These are phyloP conservation scores for Rhynchonema sp. DNA, from an alignment of 2,888 invertebrate species.

Conservation along the genomic window DNA sequence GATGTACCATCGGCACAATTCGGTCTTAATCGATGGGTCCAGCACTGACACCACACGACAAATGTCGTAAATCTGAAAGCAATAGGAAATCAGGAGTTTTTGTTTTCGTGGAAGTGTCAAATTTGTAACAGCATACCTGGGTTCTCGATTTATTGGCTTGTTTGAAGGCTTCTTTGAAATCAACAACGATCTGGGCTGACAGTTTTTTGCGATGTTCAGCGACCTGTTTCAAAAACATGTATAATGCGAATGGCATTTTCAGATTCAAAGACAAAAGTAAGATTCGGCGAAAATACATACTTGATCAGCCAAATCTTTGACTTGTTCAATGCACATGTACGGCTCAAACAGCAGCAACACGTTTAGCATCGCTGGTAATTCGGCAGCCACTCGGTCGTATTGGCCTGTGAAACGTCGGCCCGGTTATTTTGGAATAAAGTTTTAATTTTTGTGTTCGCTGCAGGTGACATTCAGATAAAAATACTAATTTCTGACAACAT, in stretches of 20 bases:
- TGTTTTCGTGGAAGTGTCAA: no score
- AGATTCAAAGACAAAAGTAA: no score
- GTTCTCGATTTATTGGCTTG: not conserved
- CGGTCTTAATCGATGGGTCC: conserved; percentile 41
- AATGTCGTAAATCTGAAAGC: conserved; percentile 40
- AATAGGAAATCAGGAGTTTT: no score
- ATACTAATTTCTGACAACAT: no score
- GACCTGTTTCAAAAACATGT: conserved; percentile 37
- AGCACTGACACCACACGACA: conserved; percentile 65
- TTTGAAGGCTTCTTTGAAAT: conserved; percentile 51
- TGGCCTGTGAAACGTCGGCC: no score
- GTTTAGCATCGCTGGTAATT: conserved; percentile 79
- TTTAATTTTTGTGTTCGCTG: no score
- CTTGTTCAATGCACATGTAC: conserved; percentile 75
- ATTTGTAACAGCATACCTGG: no score
- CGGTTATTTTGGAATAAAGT: no score
- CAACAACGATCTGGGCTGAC: conserved; percentile 65
- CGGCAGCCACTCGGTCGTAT: not conserved
- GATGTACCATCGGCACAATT: conserved; percentile 55
- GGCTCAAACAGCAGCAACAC: conserved; percentile 81
- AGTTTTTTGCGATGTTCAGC: conserved; percentile 52
- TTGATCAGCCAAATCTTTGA: conserved; percentile 63
- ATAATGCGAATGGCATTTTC: no score
- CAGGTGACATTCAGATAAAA: no score
- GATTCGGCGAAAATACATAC: no score